Evolutionary conservation across 2,797 vertebrate genomes (phyloP).

Genomic region (Muscicapa comitata): DNA sequence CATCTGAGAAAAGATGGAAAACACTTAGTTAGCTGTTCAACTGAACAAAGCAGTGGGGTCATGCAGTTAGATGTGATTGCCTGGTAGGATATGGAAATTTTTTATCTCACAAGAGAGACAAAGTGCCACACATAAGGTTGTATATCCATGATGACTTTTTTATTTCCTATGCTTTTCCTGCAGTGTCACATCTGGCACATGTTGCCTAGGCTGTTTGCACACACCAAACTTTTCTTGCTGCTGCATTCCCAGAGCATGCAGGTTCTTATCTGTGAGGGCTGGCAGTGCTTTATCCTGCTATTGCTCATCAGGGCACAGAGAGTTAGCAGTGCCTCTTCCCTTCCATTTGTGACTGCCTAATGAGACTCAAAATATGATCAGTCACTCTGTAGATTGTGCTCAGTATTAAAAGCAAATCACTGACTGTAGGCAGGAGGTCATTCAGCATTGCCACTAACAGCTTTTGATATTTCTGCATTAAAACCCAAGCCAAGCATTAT

Average conservation of each 20-base stretch:
- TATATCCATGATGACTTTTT: neutral
- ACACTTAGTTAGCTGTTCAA: neutral
- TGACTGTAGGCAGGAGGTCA: slow-evolving; percentile 36
- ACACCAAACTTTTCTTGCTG: neutral
- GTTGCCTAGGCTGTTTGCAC: neutral
- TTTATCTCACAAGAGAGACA: neutral
- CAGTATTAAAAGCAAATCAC: slow-evolving; percentile 23
- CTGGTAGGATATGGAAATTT: neutral
- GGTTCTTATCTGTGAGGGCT: neutral
- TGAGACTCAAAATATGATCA: slow-evolving; percentile 31
- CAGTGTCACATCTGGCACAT: neutral
- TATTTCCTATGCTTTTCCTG: neutral
- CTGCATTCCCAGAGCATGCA: neutral
- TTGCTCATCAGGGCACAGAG: neutral
- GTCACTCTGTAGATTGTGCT: neutral
- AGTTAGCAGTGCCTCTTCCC: neutral
- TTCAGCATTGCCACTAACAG: neutral
- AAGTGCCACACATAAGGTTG: neutral
- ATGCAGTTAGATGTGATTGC: neutral
- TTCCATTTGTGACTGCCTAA: slow-evolving; percentile 14
- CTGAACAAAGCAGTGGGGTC: neutral
- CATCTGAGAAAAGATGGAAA: neutral
- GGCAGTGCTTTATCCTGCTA: neutral
- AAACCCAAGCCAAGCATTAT: slow-evolving; percentile 25
- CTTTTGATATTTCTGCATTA: slow-evolving; percentile 31